These are phyloP conservation scores for Nycticebus coucang DNA, from an alignment of 2,113 vertebrate species.

Conservation along the genomic window DNA sequence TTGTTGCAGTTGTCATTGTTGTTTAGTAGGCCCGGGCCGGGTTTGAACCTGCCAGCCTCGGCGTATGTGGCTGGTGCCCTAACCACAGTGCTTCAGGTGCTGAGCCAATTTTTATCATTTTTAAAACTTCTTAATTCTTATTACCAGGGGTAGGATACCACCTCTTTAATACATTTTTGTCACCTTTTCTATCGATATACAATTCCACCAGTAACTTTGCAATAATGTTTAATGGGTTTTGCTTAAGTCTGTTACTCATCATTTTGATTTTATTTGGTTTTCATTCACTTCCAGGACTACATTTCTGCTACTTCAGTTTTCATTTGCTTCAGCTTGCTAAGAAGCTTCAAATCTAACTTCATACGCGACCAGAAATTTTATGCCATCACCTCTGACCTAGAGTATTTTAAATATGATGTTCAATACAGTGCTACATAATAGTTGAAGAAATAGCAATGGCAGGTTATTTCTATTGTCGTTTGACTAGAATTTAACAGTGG, in stretches of 20 bases:
- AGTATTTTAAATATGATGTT: neutral
- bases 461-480: neutral
- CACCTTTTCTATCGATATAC: neutral
- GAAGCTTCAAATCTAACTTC: neutral
- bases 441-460: constrained; percentile 13
- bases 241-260: neutral
- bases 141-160: neutral
- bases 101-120: neutral
- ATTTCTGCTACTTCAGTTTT: neutral
- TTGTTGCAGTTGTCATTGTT: no score
- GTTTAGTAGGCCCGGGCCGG: no score
- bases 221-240: neutral
- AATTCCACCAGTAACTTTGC: neutral
- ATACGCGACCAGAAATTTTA: neutral
- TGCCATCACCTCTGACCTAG: neutral
- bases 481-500: constrained; percentile 22
- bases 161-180: neutral
- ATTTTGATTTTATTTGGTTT: constrained; percentile 45
- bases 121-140: constrained; percentile 10
- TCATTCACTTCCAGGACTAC: constrained; percentile 29
- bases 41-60: no score
- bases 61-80: no score
- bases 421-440: neutral
- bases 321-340: constrained; percentile 12
- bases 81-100: no score